A percentile compares a stretch with the other conserved stretches of the same genome.
phyloP scores from a whole-genome alignment of 2,113 vertebrate species.

The Pyxicephalus adspersus region DNA sequence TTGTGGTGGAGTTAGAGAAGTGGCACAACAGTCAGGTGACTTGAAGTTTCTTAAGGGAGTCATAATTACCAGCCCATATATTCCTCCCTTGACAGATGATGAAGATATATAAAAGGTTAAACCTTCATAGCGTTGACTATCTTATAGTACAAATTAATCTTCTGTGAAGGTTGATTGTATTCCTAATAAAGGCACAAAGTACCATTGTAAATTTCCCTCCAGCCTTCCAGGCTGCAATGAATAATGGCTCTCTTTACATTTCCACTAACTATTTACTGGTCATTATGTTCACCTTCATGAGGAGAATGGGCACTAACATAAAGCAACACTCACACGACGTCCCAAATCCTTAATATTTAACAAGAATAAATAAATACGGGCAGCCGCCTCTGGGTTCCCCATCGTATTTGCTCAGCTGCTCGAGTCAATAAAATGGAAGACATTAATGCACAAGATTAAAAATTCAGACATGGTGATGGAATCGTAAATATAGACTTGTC shows the following conservation, averaged over 20 bases:
- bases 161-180: conserved; percentile 47
- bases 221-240: background rate
- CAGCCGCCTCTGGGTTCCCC: background rate
- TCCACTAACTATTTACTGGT: conserved; percentile 32
- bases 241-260: conserved; percentile 6
- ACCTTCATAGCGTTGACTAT: background rate
- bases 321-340: background rate
- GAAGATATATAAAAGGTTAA: background rate
- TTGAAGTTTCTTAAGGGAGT: too few relatives aligned
- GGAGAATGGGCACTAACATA: background rate
- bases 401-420: background rate
- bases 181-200: background rate
- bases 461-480: too few relatives aligned
- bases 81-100: too few relatives aligned
- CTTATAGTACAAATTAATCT: conserved; percentile 27
- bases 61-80: too few relatives aligned
- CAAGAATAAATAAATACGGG: conserved; percentile 7
- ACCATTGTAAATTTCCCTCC: conserved; percentile 34
- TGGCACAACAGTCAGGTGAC: too few relatives aligned
- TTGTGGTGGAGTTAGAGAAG: too few relatives aligned
- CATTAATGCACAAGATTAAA: too few relatives aligned
- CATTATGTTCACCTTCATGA: conserved; percentile 9
- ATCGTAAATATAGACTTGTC: too few relatives aligned
- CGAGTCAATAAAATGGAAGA: background rate
- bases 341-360: conserved; percentile 6